Evolutionary conservation across 2,113 vertebrate genomes (phyloP).

Genomic region (Potamarius usumacintae): DNA sequence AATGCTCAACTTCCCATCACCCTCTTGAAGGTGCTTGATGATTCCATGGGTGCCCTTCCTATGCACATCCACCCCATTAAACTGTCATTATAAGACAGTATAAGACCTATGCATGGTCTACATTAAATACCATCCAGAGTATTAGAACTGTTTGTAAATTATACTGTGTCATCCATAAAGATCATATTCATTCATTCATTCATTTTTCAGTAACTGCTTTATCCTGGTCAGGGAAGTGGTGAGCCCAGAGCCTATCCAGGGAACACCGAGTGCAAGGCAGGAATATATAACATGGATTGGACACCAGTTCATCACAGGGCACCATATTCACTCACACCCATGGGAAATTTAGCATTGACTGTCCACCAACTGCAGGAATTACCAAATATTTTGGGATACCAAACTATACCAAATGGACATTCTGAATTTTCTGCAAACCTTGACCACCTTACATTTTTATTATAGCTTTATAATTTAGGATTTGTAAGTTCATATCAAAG

Average conservation of each 20-base stretch:
- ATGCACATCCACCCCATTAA: background rate
- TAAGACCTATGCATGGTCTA: background rate
- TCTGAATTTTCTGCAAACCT: background rate
- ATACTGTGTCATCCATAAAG: background rate
- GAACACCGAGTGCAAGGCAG: background rate
- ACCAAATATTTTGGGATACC: background rate
- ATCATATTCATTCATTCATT: background rate
- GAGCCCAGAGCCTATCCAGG: background rate
- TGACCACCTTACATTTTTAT: background rate
- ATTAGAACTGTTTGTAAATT: background rate
- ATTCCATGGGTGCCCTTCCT: background rate
- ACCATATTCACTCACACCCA: background rate
- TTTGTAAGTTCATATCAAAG: background rate
- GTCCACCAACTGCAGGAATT: background rate
- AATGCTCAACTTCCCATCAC: slow-evolving; percentile 16
- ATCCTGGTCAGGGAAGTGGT: background rate
- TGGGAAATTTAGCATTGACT: background rate
- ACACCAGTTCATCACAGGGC: background rate
- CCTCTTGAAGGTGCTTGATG: slow-evolving; percentile 13
- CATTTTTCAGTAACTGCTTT: background rate
- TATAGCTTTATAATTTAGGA: background rate
- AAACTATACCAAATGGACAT: background rate
- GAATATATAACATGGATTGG: background rate
- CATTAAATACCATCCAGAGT: background rate
- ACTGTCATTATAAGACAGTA: background rate